Conservation (phyloP, 2,797 vertebrate species). For the Melanogrammus aeglefinus region DNA sequence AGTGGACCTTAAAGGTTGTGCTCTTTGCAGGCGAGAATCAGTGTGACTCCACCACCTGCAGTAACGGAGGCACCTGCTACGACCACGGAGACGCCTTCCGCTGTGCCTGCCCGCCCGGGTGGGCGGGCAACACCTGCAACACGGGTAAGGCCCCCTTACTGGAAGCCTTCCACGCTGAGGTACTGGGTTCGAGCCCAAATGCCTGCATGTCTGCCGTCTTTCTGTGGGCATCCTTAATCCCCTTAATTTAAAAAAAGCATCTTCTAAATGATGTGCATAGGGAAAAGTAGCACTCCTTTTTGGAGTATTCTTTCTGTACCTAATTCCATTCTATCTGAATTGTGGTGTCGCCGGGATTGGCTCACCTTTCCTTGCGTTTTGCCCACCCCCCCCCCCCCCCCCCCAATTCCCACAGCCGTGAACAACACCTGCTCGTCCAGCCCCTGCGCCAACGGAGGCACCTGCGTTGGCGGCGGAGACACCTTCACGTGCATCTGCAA, state of each 20-base stretch:
- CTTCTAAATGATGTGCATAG: too few relatives aligned
- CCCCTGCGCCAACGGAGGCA: slow-evolving; percentile 91
- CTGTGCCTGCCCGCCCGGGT: slow-evolving; percentile 86
- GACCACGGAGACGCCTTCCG: slow-evolving; percentile 89
- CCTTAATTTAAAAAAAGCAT: too few relatives aligned
- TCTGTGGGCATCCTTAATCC: too few relatives aligned
- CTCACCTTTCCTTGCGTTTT: too few relatives aligned
- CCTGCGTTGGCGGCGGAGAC: slow-evolving; percentile 92
- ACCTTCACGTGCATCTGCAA: slow-evolving; percentile 96
- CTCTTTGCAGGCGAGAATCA: slow-evolving; percentile 82
- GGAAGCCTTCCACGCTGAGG: background rate
- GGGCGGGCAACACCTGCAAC: slow-evolving; percentile 90
- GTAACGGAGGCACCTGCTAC: slow-evolving; percentile 92
- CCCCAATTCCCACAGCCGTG: slow-evolving; percentile 76
- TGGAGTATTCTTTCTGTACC: too few relatives aligned
- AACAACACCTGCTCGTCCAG: slow-evolving; percentile 91
- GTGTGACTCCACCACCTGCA: slow-evolving; percentile 91
- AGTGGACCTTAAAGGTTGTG: background rate
- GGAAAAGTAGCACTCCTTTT: too few relatives aligned
- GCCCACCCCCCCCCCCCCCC: slow-evolving; percentile 7
- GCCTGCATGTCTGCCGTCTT: too few relatives aligned
- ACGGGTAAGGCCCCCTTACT: slow-evolving; percentile 74
- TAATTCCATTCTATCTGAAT: too few relatives aligned
- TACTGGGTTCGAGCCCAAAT: too few relatives aligned
- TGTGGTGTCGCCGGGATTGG: too few relatives aligned